phyloP scores from a whole-genome alignment of 2,888 invertebrate genomes.

The Torymus texanus region DNA sequence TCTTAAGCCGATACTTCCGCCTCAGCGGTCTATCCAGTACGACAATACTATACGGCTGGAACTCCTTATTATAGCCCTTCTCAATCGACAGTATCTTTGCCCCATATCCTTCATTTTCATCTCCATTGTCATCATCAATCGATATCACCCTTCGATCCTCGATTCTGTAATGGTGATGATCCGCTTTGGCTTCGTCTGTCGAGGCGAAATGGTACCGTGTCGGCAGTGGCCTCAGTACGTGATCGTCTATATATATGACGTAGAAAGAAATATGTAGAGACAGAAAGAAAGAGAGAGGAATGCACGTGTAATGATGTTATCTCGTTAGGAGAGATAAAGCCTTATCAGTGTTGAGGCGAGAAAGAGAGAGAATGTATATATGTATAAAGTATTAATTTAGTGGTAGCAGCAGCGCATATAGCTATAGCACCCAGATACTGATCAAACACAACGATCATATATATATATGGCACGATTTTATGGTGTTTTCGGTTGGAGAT shows the following conservation, averaged over 20 bases:
- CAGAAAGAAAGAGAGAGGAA: constrained; percentile 47
- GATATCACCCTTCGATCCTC: constrained; percentile 35
- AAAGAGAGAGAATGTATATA: background rate
- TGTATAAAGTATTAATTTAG: too few relatives aligned
- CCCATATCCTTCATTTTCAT: constrained; percentile 51
- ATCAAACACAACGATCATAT: too few relatives aligned
- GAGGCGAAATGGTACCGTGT: constrained; percentile 52
- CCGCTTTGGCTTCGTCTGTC: constrained; percentile 49
- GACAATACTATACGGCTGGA: constrained; percentile 62
- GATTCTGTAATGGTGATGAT: constrained; percentile 35
- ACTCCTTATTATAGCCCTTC: constrained; percentile 64
- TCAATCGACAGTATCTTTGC: constrained; percentile 61
- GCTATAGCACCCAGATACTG: too few relatives aligned
- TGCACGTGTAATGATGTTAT: constrained; percentile 24
- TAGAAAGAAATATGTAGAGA: constrained; percentile 43
- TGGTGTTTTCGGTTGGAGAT: too few relatives aligned
- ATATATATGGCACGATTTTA: too few relatives aligned
- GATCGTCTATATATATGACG: constrained; percentile 61
- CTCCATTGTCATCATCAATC: constrained; percentile 53
- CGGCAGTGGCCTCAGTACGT: constrained; percentile 60
- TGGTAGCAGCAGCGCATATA: too few relatives aligned
- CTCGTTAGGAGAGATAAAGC: constrained; percentile 45
- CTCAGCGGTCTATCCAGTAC: constrained; percentile 62
- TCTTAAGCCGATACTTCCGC: constrained; percentile 54
- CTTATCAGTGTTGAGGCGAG: constrained; percentile 48